A percentile compares a stretch with the other conserved stretches of the same genome.
Evolutionary conservation across 2,113 vertebrate species (phyloP).

Genomic region (Rhinoptilus africanus): DNA sequence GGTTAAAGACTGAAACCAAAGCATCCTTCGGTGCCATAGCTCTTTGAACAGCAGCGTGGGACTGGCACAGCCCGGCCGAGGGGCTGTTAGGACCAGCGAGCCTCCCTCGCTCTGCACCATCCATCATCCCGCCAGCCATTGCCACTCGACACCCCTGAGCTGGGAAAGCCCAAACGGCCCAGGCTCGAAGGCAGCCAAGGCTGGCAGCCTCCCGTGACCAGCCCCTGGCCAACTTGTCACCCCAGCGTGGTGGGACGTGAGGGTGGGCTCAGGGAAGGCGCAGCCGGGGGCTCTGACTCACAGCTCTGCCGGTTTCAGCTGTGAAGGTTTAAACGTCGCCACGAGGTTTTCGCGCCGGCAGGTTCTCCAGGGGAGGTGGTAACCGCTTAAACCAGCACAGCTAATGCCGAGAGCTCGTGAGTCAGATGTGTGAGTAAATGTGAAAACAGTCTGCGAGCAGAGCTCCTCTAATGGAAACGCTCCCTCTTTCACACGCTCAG

Average conservation of each 20-base stretch:
- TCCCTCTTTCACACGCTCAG: neutral
- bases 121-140: neutral
- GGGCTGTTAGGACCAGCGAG: neutral
- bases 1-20: neutral
- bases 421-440: conserved; percentile 8
- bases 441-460: neutral
- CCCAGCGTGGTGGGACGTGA: accelerated
- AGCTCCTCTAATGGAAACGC: neutral
- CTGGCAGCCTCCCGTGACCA: neutral
- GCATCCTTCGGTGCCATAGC: neutral
- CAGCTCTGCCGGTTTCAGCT: neutral
- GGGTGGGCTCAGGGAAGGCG: neutral
- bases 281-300: neutral
- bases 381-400: neutral
- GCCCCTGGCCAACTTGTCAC: neutral
- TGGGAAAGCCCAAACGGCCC: neutral
- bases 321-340: neutral
- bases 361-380: neutral
- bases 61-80: accelerated
- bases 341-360: neutral
- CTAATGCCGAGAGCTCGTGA: neutral
- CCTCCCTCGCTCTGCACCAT: neutral
- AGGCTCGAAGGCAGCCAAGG: neutral
- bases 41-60: accelerated
- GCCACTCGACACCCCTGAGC: neutral